A percentile compares a stretch with the other conserved stretches of the same genome.
Conservation (phyloP, 2,888 invertebrate species). For the Onchidella celtica region DNA sequence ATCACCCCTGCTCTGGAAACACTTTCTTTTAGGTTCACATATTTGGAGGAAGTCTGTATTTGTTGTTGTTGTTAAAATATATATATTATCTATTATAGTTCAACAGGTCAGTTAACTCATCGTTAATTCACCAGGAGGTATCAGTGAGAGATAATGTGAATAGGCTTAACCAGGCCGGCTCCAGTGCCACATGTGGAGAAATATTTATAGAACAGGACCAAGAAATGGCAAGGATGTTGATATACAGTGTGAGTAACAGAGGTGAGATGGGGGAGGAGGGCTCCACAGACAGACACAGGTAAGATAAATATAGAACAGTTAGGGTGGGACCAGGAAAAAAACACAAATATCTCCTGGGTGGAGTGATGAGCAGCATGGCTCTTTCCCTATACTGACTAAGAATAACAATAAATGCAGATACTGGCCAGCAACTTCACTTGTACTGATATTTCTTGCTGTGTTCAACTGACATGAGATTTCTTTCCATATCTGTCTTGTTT, state of each 20-base stretch:
- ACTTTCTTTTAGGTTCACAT: too few species aligned
- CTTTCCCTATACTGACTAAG: neutral
- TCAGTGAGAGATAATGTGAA: neutral
- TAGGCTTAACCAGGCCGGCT: neutral
- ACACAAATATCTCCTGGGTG: neutral
- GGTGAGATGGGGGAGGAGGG: neutral
- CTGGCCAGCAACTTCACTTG: neutral
- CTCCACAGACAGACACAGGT: slow-evolving; percentile 23
- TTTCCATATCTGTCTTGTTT: neutral
- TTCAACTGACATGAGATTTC: neutral
- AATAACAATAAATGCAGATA: neutral
- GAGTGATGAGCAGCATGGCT: neutral
- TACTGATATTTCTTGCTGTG: neutral
- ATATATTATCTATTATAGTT: too few species aligned
- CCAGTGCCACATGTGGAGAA: too few species aligned
- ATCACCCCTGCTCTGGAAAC: too few species aligned
- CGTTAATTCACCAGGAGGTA: too few species aligned
- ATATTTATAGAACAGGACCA: neutral
- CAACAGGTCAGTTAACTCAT: too few species aligned
- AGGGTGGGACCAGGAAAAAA: neutral
- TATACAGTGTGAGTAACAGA: neutral
- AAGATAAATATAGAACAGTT: neutral
- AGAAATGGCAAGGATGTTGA: neutral
- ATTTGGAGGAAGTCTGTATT: too few species aligned
- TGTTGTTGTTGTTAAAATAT: too few species aligned